phyloP scores from a whole-genome alignment of 2,113 vertebrate species.

The Hippopotamus amphibius region DNA sequence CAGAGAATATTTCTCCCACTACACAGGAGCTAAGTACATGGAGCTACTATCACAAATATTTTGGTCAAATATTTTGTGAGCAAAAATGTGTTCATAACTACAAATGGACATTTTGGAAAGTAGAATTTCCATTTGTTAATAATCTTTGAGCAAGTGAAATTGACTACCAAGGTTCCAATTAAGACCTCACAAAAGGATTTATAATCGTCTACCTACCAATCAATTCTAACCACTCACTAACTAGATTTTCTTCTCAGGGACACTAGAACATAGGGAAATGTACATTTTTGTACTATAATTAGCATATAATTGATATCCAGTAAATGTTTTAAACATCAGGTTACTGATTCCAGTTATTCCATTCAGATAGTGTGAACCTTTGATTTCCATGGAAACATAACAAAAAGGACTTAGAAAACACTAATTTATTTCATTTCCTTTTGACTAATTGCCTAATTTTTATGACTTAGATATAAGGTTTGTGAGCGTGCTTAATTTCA shows the following conservation, averaged over 20 bases:
- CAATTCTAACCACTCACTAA: background rate
- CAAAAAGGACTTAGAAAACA: background rate
- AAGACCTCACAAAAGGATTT: background rate
- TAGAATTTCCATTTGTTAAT: background rate
- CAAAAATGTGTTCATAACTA: background rate
- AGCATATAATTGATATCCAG: slow-evolving; percentile 11
- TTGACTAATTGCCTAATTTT: slow-evolving; percentile 34
- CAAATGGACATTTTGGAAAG: background rate
- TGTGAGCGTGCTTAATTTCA: slow-evolving; percentile 14
- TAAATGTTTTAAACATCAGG: background rate
- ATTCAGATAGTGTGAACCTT: background rate
- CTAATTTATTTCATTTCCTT: slow-evolving; percentile 39
- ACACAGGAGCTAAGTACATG: background rate
- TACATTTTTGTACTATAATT: background rate
- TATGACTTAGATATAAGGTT: slow-evolving; percentile 13
- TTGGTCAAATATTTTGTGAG: background rate
- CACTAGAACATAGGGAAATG: slow-evolving; percentile 14
- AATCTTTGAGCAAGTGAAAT: background rate
- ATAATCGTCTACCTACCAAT: background rate
- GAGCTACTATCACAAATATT: background rate
- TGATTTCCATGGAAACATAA: slow-evolving; percentile 41
- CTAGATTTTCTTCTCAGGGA: slow-evolving; percentile 1
- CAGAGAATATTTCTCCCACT: background rate
- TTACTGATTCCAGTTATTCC: slow-evolving; percentile 23
- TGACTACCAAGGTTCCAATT: background rate